A percentile compares a stretch with the other conserved stretches of the same genome.
Conservation (phyloP, 2,797 vertebrate genomes). For the Alectoris magna region DNA sequence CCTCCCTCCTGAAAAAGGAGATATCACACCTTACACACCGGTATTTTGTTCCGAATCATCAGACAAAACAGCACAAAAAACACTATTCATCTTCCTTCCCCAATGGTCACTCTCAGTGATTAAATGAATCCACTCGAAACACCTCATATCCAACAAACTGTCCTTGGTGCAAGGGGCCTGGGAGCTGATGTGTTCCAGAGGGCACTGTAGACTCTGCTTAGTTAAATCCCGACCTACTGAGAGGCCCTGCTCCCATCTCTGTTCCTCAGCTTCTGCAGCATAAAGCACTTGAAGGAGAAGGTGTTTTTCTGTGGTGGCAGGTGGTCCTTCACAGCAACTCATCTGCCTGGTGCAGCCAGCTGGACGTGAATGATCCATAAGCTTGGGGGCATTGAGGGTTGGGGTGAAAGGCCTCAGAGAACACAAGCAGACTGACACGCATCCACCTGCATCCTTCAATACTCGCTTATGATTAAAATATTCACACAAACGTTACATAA, state of each 20-base stretch:
- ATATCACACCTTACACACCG: rapidly evolving
- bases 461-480: neutral
- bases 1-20: conserved; percentile 67
- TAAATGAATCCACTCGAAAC: neutral
- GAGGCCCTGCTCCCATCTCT: neutral
- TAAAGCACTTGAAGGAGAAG: neutral
- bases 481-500: neutral
- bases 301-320: neutral
- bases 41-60: rapidly evolving
- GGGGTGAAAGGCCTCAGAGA: neutral
- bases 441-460: neutral
- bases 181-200: neutral
- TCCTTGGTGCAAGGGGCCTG: neutral
- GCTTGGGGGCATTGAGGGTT: rapidly evolving
- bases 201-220: neutral
- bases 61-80: rapidly evolving
- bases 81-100: neutral
- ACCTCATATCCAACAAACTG: rapidly evolving
- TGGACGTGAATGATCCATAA: rapidly evolving
- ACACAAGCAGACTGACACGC: neutral
- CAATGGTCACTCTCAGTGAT: rapidly evolving
- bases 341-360: rapidly evolving
- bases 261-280: neutral
- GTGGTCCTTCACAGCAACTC: neutral
- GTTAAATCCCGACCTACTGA: rapidly evolving